Evolutionary conservation across 1,140 invertebrate species (phyloP).

Genomic region (Pygmarrhopalites habei): DNA sequence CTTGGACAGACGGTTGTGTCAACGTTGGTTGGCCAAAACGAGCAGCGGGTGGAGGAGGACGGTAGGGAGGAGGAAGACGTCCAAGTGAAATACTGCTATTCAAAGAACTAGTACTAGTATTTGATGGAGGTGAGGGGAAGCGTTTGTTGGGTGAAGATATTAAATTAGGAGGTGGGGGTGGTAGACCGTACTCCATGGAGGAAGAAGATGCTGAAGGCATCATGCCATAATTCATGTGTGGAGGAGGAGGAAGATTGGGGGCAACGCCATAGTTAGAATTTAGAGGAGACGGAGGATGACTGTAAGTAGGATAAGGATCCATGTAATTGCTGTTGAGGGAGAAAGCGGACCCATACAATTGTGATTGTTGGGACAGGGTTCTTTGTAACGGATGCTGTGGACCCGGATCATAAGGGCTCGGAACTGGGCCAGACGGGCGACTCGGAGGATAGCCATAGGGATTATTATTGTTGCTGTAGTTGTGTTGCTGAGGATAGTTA

Average conservation of each 20-base stretch:
- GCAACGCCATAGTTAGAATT: background rate
- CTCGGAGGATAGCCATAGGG: background rate
- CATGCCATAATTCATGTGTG: background rate
- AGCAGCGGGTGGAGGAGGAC: conserved; percentile 32
- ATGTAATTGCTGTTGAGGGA: conserved; percentile 8
- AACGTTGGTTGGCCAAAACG: conserved; percentile 9
- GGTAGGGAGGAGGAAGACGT: conserved; percentile 28
- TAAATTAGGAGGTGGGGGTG: conserved; percentile 5
- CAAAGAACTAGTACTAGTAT: conserved; percentile 8
- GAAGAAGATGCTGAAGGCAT: background rate
- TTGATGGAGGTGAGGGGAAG: conserved; percentile 1
- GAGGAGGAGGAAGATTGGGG: background rate
- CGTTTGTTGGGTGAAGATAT: background rate
- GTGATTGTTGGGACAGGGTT: conserved; percentile 1
- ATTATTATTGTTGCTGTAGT: background rate
- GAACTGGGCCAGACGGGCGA: background rate
- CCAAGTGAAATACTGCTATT: conserved; percentile 13
- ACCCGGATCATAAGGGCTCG: conserved; percentile 2
- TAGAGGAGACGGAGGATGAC: background rate
- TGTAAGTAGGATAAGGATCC: background rate
- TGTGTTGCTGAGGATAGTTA: background rate
- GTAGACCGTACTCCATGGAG: conserved; percentile 10
- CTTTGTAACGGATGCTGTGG: conserved; percentile 7
- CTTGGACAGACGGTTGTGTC: background rate
- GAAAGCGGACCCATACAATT: conserved; percentile 9